Base-by-base conservation (phyloP, 1,140 invertebrate species). In the Drosophila carrolli region DNA sequence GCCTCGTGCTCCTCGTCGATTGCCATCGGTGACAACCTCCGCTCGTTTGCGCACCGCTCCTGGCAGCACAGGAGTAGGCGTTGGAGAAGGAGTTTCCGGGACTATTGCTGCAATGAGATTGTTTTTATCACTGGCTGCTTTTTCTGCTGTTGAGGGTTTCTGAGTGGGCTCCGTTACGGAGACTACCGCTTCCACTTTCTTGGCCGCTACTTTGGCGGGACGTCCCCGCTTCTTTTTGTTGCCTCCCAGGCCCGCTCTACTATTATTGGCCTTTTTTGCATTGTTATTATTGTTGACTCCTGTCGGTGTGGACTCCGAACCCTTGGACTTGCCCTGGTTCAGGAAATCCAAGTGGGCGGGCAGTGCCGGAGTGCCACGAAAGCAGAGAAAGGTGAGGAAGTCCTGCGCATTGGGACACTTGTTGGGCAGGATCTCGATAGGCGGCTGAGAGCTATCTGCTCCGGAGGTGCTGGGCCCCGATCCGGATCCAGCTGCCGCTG, bases 361-460 rank as follows among this genome's bases (percentile, higher is more conserved):
- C 66, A 97, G 92, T 66, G 95, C 94, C 16, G 95, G 93, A 27
- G 96, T 97, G 56, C 97, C 96, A 94, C 97, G 94, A 78, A 97
- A 96, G 92, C 97, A 98, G 5, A 98, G 93, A 92, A 97, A 98
- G 70, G 97, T 98, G 23, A 98, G 90, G 91, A 98, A 98, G 92
- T 98, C 97, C 94, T 98, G 97, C 5, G 97, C 97, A 78, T 97
- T 97, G 35, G 97, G 97, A 78, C 96, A 93, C 88, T 95, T 96
- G 50, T 95, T 94, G 43, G 95, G 95, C 77, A 95, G 92, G 65
- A 94, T 93, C 82, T 95, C 94, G 46, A 93, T 93, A 71, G 93
- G 93, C 40, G 93, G 93, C 73, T 92, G 81, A 19, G 86, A 75
- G 92, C 73, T 93, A 86, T 91, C 91, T 23, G 80, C 70, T n/a